A percentile compares a stretch with the other conserved stretches of the same genome.
These are phyloP conservation scores for Numenius phaeopus DNA, from an alignment of 2,797 vertebrate genomes.

Conservation along the genomic window DNA sequence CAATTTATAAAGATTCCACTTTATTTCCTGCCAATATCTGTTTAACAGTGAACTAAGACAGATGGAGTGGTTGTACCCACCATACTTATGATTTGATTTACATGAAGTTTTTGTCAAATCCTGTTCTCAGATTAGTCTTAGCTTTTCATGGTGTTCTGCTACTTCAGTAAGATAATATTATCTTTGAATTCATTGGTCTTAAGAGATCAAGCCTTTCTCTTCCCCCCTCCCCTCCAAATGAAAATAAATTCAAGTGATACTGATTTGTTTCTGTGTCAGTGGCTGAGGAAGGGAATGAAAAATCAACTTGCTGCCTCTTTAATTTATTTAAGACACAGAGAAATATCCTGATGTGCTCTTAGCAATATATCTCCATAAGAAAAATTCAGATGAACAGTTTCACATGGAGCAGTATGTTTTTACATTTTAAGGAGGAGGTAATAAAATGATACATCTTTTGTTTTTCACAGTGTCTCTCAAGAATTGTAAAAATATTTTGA, in stretches of 20 bases:
- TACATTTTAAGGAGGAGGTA: background rate
- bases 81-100: background rate
- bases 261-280: background rate
- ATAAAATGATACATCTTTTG: background rate
- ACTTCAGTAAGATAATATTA: background rate
- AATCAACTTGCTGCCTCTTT: background rate
- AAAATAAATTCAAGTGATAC: background rate
- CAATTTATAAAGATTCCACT: background rate
- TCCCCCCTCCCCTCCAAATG: background rate
- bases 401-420: background rate
- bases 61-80: background rate
- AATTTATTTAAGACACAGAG: constrained; percentile 17
- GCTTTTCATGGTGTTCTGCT: background rate
- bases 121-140: background rate
- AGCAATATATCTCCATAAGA: background rate
- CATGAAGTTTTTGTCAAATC: background rate
- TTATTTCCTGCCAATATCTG: background rate
- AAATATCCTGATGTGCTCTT: background rate
- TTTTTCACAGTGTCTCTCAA: background rate
- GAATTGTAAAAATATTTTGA: background rate
- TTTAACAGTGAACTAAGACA: background rate
- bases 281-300: background rate
- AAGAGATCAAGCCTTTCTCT: background rate
- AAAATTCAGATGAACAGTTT: background rate
- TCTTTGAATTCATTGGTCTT: background rate